Evolutionary conservation across 2,113 vertebrate species (phyloP).

Genomic region (Toxotes jaculatrix): DNA sequence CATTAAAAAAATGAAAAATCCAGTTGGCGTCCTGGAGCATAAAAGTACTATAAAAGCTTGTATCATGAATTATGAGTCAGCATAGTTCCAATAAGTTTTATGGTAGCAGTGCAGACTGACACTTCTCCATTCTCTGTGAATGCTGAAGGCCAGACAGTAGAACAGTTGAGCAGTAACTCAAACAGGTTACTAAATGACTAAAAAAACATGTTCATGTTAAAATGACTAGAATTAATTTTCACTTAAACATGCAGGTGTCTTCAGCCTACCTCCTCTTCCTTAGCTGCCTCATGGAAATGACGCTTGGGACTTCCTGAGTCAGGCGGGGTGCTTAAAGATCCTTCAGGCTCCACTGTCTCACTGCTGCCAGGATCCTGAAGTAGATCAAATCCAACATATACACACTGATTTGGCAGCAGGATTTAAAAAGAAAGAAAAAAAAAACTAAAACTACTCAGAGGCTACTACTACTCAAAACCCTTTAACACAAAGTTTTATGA

Average conservation of each 20-base stretch:
- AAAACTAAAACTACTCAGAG: not conserved
- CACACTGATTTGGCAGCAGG: slow-evolving; percentile 18
- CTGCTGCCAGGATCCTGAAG: slow-evolving; percentile 72
- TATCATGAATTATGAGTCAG: too few species aligned
- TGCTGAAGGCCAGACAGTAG: not conserved
- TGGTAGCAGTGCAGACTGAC: not conserved
- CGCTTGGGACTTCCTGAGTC: slow-evolving; percentile 77
- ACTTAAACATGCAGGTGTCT: not conserved
- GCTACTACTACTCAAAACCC: too few species aligned
- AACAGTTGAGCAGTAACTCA: not conserved
- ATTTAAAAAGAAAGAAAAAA: not conserved
- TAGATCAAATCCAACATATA: slow-evolving; percentile 56
- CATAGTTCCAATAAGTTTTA: too few species aligned
- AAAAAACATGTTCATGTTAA: not conserved
- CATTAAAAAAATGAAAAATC: not conserved
- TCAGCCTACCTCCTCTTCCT: slow-evolving; percentile 67
- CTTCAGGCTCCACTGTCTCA: slow-evolving; percentile 62
- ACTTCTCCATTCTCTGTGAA: not conserved
- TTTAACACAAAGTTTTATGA: not conserved
- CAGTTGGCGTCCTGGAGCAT: not conserved
- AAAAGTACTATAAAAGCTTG: not conserved
- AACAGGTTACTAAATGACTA: not conserved
- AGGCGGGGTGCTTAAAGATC: slow-evolving; percentile 52
- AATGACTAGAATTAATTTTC: not conserved
- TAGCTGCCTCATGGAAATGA: slow-evolving; percentile 67